Base-by-base conservation (phyloP, 1,140 invertebrate species). In the Scaptomyza pallida region DNA sequence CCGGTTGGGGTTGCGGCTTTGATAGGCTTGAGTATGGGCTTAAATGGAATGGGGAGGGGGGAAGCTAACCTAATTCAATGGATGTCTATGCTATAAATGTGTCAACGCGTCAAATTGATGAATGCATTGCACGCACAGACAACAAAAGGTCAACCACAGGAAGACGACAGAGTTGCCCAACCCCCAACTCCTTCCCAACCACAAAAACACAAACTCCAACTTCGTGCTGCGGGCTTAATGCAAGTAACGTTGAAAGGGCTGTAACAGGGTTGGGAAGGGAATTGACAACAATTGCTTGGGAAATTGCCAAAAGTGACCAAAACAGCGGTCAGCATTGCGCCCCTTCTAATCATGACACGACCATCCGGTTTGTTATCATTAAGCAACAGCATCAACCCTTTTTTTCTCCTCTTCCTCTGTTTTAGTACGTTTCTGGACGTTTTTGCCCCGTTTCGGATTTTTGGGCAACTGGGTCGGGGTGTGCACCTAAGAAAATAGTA, bases 271-370 rank as follows among this genome's bases (percentile, higher is more conserved):
- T 60, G 78, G 33, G 50, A 26, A 55, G 55, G 54, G 63, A 76
- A 74, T 74, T 74, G 63, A 73, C 70, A 72, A 72, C 68, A 73
- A 75, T 88, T 88, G 78, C 33, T 65, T 63, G 78, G 78, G 75
- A 88, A 88, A 88, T 88, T 88, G 83, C 82, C 82, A 88, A 78
- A 88, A 88, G 78, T 88, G 82, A 88, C 82, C 79, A 83, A 71
- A 81, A 71, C 74, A 72, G 73, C 69, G 76, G 78, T 79, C 76
- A 82, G 78, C 64, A 68, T 68, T 82, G 56, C 69, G 78, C 47
- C 73, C 64, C 62, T 73, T 73, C 69, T 74, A 85, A 85, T 81
- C 81, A 85, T 73, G 47, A 65, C 64, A 70, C 40, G 48, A 17
- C 60, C 61, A 64, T 74, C 69, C 81, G 65, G 77, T 83, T 65